These are phyloP conservation scores for Epinephelus awoara DNA, from an alignment of 2,797 vertebrate genomes.

Conservation along the genomic window DNA sequence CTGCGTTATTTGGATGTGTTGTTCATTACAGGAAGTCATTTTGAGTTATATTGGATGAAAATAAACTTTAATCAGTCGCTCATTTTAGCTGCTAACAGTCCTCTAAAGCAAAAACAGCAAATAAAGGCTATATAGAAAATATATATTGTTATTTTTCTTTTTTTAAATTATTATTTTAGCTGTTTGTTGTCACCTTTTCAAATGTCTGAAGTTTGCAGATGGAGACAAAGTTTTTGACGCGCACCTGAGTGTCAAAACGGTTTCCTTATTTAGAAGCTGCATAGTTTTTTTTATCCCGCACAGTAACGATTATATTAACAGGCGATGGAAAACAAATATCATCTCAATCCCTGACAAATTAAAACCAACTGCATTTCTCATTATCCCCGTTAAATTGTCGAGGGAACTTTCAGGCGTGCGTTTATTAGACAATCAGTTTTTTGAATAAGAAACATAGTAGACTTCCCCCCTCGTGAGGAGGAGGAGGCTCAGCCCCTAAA, in stretches of 20 bases:
- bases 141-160: not conserved
- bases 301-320: constrained; percentile 15
- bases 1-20: not conserved
- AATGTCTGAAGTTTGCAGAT: constrained; percentile 34
- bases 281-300: not conserved
- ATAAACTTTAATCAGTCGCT: not conserved
- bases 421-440: constrained; percentile 76
- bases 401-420: constrained; percentile 73
- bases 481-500: constrained; percentile 75
- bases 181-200: constrained; percentile 8
- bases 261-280: not conserved
- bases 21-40: not conserved
- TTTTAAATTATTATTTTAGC: not conserved
- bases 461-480: constrained; percentile 66
- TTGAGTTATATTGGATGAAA: not conserved
- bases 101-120: not conserved
- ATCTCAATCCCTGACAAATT: constrained; percentile 67
- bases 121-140: not conserved
- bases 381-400: constrained; percentile 76
- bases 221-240: not conserved
- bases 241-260: not conserved
- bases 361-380: constrained; percentile 78
- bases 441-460: constrained; percentile 76
- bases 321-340: constrained; percentile 59
- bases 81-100: accelerated